These are phyloP conservation scores for Phycodurus eques DNA, from an alignment of 2,113 vertebrate species.

Conservation along the genomic window DNA sequence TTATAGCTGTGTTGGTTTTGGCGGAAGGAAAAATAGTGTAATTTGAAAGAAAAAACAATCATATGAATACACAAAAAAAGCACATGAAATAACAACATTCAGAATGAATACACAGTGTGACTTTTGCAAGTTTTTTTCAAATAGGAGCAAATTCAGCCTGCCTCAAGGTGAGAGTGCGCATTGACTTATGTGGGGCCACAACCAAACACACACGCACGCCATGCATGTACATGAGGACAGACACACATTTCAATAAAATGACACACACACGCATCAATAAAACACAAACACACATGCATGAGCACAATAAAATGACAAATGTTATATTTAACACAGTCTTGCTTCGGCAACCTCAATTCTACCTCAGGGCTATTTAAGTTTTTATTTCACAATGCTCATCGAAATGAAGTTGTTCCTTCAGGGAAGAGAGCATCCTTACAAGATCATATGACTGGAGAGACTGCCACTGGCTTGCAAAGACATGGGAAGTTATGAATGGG, in stretches of 20 bases:
- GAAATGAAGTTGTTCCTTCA: slow-evolving; percentile 47
- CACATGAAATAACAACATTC: no score
- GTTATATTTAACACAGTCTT: slow-evolving; percentile 51
- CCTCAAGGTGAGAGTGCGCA: background rate
- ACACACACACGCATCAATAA: background rate
- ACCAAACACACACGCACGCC: background rate
- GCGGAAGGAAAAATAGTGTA: background rate
- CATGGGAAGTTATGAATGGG: no score
- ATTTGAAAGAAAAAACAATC: no score
- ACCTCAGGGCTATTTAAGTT: slow-evolving; percentile 47
- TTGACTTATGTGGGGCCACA: no score
- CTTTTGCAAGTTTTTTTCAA: background rate
- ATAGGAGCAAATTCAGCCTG: background rate
- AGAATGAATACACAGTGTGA: background rate
- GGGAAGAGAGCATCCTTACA: slow-evolving; percentile 40
- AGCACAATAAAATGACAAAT: slow-evolving; percentile 13
- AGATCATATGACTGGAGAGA: slow-evolving; percentile 40
- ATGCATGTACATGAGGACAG: no score
- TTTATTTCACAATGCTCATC: slow-evolving; percentile 46
- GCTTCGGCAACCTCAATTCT: slow-evolving; percentile 40
- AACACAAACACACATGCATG: no score
- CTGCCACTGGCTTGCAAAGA: slow-evolving; percentile 8
- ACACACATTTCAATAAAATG: background rate
- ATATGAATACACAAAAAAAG: no score
- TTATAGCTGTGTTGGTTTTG: background rate